Conservation (phyloP, 2,113 vertebrate species). For the Solea solea region DNA sequence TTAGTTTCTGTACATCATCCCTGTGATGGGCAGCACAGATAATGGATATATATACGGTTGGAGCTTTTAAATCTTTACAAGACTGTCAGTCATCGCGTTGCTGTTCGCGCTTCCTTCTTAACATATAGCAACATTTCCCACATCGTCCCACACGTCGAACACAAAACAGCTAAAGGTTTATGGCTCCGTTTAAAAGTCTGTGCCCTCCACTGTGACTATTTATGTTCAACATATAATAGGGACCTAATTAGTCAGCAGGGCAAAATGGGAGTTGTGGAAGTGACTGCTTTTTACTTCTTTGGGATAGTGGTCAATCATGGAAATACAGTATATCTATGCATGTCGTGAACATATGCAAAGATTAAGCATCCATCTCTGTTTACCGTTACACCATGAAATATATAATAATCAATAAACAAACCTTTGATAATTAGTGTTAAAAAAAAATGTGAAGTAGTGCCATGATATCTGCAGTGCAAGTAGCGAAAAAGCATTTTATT, state of each 20-base stretch:
- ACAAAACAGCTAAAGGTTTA: background rate
- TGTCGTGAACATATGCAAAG: no score
- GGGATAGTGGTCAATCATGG: conserved; percentile 32
- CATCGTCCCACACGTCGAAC: background rate
- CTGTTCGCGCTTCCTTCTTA: background rate
- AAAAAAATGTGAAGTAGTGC: background rate
- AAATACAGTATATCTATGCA: conserved; percentile 11
- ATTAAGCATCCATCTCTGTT: no score
- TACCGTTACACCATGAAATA: background rate
- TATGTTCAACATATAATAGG: conserved; percentile 46
- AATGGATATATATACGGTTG: no score
- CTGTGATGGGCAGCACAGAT: no score
- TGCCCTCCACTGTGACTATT: conserved; percentile 50
- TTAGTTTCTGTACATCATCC: no score
- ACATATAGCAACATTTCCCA: background rate
- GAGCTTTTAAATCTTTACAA: no score
- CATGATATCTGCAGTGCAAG: conserved; percentile 26
- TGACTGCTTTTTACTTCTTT: conserved; percentile 15
- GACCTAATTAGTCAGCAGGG: conserved; percentile 40
- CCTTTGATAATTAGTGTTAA: background rate
- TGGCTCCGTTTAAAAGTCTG: conserved; percentile 24
- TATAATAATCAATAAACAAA: background rate
- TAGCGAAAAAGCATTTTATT: conserved; percentile 36
- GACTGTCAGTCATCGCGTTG: no score
- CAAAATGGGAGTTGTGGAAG: conserved; percentile 33